These are phyloP conservation scores for Aleiodes testaceus DNA, from an alignment of 2,888 invertebrate genomes.

Conservation along the genomic window DNA sequence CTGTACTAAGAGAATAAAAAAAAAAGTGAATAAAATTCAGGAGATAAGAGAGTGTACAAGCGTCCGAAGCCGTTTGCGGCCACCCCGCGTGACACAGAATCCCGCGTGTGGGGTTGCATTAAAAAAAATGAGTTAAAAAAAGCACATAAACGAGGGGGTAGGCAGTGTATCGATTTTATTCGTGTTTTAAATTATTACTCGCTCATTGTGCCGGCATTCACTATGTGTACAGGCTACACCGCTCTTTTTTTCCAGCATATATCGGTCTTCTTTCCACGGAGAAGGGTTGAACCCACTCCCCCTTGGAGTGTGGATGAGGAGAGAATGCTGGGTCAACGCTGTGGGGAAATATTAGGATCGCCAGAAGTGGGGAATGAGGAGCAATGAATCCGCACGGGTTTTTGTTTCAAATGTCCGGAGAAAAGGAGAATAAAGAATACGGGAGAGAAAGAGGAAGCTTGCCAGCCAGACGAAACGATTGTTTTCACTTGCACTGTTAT, in stretches of 20 bases:
- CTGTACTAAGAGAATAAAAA: neutral
- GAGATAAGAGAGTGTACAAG: constrained; percentile 13
- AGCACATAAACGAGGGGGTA: constrained; percentile 48
- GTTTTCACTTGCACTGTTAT: constrained; percentile 25
- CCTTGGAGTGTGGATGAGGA: constrained; percentile 6
- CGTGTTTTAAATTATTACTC: constrained; percentile 63
- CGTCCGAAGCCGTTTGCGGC: constrained; percentile 23
- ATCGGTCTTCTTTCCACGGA: constrained; percentile 31
- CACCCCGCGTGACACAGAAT: constrained; percentile 35
- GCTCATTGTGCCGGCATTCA: constrained; percentile 47
- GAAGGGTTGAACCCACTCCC: constrained; percentile 33
- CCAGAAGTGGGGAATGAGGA: neutral
- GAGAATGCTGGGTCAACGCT: constrained; percentile 33
- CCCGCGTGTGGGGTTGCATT: neutral
- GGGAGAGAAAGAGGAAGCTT: constrained; percentile 24
- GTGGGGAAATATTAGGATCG: constrained; percentile 3
- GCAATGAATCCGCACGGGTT: constrained; percentile 16
- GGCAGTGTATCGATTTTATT: constrained; percentile 63
- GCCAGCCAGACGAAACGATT: constrained; percentile 40
- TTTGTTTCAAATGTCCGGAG: constrained; percentile 25
- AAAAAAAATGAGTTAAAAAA: constrained; percentile 6
- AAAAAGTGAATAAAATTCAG: neutral
- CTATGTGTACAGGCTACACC: constrained; percentile 9
- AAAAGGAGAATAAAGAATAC: constrained; percentile 36
- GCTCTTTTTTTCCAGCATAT: constrained; percentile 35